Percentiles rank a stretch among this genome's conserved stretches.
Evolutionary conservation across 1,140 invertebrate species (phyloP).

Genomic region (Diabrotica virgifera): DNA sequence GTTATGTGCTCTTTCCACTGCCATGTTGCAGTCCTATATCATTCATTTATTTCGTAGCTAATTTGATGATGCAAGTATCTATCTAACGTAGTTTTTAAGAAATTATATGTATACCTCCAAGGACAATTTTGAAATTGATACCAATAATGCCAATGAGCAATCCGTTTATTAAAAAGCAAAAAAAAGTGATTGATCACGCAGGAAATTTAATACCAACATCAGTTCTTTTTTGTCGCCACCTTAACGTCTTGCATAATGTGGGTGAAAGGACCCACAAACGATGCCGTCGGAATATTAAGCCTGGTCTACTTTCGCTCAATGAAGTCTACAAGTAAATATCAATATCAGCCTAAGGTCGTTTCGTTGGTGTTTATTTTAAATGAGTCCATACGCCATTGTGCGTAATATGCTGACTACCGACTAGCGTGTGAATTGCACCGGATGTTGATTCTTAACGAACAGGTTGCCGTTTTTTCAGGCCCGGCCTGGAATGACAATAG

Average conservation of each 20-base stretch:
- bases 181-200: neutral
- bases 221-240: neutral
- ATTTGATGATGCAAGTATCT: too few species aligned
- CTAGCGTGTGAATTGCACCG: neutral
- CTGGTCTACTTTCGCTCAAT: neutral
- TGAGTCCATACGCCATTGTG: neutral
- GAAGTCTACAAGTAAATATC: neutral
- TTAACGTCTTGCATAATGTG: neutral
- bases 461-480: neutral
- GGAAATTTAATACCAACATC: neutral
- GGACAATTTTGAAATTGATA: too few species aligned
- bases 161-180: neutral
- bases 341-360: neutral
- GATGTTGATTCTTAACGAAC: neutral
- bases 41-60: too few species aligned
- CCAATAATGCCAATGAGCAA: too few species aligned
- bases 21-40: too few species aligned
- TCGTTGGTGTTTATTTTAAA: neutral
- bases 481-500: too few species aligned
- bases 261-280: neutral
- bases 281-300: neutral
- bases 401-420: neutral
- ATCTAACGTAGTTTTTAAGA: too few species aligned
- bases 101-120: too few species aligned
- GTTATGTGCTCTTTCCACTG: too few species aligned